These are phyloP conservation scores for Perodicticus potto DNA, from an alignment of 2,797 vertebrate genomes.

Conservation along the genomic window DNA sequence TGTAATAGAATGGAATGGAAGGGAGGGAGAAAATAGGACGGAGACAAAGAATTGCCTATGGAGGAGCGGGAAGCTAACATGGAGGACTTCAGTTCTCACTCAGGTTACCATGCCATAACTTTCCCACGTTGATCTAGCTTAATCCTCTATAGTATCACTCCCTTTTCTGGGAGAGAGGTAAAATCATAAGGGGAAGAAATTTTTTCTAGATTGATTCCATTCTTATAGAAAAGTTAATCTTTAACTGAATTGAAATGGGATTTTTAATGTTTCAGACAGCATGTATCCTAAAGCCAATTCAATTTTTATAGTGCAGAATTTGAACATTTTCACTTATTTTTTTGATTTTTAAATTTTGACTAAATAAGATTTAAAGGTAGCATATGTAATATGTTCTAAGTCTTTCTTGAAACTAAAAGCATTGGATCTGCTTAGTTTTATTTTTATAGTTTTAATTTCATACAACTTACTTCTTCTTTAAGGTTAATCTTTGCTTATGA, in stretches of 20 bases:
- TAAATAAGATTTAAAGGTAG: background rate
- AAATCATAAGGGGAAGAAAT: background rate
- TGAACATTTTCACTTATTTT: conserved; percentile 24
- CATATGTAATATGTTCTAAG: background rate
- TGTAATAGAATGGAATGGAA: background rate
- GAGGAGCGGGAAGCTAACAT: background rate
- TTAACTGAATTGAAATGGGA: conserved; percentile 4
- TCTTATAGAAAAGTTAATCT: conserved; percentile 38
- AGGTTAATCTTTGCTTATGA: background rate
- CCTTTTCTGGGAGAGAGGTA: background rate
- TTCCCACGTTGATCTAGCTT: conserved; percentile 25
- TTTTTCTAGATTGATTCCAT: background rate
- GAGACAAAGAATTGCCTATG: background rate
- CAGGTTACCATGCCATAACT: background rate
- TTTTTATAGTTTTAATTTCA: background rate
- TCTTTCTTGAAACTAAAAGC: background rate
- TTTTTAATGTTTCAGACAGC: conserved; percentile 23
- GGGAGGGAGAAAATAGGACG: background rate
- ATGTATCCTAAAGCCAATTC: background rate
- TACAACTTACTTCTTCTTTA: background rate
- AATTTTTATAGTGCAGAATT: conserved; percentile 38
- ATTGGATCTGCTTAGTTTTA: conserved; percentile 1
- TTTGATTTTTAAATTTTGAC: conserved; percentile 26
- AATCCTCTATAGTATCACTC: conserved; percentile 7
- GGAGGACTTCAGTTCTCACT: conserved; percentile 13